A percentile compares a stretch with the other conserved stretches of the same genome.
Conservation (phyloP, 1,140 invertebrate species). For the Carcinoscorpius rotundicauda region DNA sequence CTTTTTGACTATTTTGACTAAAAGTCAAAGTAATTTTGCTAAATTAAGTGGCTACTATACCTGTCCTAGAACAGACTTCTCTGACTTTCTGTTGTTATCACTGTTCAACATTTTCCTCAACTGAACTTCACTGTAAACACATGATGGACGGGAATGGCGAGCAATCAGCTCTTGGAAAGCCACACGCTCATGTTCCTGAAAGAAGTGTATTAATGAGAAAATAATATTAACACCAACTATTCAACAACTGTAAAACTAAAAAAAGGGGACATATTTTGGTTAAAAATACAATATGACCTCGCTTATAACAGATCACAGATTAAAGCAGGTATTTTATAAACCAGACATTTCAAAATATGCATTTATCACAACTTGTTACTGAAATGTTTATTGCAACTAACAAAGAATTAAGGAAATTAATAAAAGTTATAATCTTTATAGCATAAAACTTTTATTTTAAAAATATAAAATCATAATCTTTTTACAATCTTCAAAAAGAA, state of each 20-base stretch:
- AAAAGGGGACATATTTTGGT: not conserved
- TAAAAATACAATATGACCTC: not conserved
- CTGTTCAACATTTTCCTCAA: constrained; percentile 28
- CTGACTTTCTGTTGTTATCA: constrained; percentile 24
- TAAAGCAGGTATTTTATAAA: not conserved
- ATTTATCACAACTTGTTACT: no score
- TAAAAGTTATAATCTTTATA: no score
- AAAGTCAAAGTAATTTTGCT: no score
- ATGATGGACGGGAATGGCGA: constrained; percentile 34
- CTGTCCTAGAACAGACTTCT: constrained; percentile 37
- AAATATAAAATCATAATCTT: no score
- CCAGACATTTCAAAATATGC: no score
- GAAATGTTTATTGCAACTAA: no score
- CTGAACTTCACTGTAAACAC: constrained; percentile 36
- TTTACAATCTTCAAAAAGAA: no score
- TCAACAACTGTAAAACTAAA: not conserved
- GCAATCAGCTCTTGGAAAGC: constrained; percentile 26
- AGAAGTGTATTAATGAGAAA: constrained; percentile 8
- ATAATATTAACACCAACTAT: not conserved
- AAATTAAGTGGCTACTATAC: constrained; percentile 24
- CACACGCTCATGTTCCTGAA: constrained; percentile 31
- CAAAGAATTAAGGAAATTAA: no score
- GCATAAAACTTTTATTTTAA: no score
- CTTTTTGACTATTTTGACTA: no score
- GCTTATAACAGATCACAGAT: not conserved